Base-by-base conservation (phyloP, 2,113 vertebrate genomes). In the Echinops telfairi region DNA sequence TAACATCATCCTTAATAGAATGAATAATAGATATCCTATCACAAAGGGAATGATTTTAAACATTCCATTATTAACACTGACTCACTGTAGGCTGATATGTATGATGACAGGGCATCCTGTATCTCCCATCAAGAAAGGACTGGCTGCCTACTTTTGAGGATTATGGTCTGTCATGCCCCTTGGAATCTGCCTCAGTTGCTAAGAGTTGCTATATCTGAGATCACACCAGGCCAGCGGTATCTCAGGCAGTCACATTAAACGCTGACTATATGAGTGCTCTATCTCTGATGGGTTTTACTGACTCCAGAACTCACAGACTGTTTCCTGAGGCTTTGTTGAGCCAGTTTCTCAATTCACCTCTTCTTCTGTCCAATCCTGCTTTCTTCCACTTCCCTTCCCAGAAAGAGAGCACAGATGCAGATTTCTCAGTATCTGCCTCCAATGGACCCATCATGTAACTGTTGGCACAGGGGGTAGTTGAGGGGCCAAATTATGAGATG, bases 201-300 rank as follows among this genome's bases (percentile, higher is more conserved):
- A 8, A 84, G 4, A 86, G 36, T 58, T 58, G 19, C 19, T 58
- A 58, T 40, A 40, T 40, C 40, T 40, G 40, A 40, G 40, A 40
- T 40, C 40, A 40, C 40, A 58, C 2, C 14, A 40, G 85, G 36
- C 14, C 9, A 0, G n/a, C n/a, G n/a, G n/a, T n/a, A n/a, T n/a
- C n/a, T n/a, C 12, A 43, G 4, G 38, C 1, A 5, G 36, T 0
- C 25, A 0, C 4, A 60, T 17, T 29, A 33, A 57, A 33, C 14
- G 2, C 12, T 77, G 25, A 38, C 4, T 3, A 6, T 20, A 25
- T 38, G 10, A 19, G 1, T 40, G 40, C 36, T 5, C 25, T 70
- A 38, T 6, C 22, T 1, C 73, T 29, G 14, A 11, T 11, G 27
- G 17, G 25, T 6, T n/a, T 1, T 22, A 4, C 4, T 3, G 38